These are phyloP conservation scores for Dolomedes plantarius DNA, from an alignment of 2,888 invertebrate species.

Conservation along the genomic window DNA sequence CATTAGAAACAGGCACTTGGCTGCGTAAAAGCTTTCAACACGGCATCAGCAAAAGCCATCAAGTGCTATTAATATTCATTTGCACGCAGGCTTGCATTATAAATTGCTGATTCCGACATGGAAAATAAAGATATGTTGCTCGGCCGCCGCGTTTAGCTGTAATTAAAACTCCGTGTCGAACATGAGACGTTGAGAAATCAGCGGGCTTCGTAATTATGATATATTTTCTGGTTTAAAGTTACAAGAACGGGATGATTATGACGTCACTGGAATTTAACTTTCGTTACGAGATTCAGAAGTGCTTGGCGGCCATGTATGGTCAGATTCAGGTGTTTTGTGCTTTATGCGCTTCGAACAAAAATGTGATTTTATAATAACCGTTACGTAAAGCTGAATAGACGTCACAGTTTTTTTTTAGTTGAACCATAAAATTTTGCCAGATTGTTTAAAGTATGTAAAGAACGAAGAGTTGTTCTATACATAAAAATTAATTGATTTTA, in stretches of 20 bases:
- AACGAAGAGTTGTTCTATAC: too few species aligned
- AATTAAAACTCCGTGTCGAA: constrained; percentile 66
- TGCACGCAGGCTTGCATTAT: constrained; percentile 28
- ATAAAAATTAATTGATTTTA: too few species aligned
- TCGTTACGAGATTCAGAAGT: neutral
- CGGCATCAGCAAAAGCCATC: constrained; percentile 8
- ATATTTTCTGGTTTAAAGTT: constrained; percentile 21
- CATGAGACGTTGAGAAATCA: constrained; percentile 8
- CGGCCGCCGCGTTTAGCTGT: constrained; percentile 52
- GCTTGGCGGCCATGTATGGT: neutral
- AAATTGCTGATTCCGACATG: constrained; percentile 42
- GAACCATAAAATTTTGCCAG: too few species aligned
- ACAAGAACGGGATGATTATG: constrained; percentile 16
- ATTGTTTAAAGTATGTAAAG: too few species aligned
- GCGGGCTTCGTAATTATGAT: constrained; percentile 32
- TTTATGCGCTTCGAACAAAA: too few species aligned
- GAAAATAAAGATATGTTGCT: constrained; percentile 51
- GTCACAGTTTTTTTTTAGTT: too few species aligned
- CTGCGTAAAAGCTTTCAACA: neutral
- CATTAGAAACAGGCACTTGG: constrained; percentile 43
- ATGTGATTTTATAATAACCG: too few species aligned
- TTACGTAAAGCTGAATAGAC: too few species aligned
- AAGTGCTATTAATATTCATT: constrained; percentile 65
- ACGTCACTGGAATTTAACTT: neutral
- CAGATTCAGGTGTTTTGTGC: neutral